Conservation (phyloP, 2,113 vertebrate genomes). For the Corvus moneduloides region DNA sequence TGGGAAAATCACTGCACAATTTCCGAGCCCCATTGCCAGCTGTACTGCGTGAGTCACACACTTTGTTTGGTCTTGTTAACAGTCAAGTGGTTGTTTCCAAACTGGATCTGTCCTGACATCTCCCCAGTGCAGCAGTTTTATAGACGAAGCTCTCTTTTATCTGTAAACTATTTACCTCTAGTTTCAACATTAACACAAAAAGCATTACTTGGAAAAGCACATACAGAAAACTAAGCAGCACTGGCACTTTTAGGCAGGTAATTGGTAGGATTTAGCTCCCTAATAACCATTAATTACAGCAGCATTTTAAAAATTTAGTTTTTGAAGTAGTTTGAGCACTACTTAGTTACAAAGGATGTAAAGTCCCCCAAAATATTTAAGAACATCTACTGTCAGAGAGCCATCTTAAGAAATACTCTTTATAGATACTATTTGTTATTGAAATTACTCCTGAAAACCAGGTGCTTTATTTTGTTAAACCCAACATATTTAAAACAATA, state of each 20-base stretch:
- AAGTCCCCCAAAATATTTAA: background rate
- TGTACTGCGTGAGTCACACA: background rate
- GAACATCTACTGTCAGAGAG: background rate
- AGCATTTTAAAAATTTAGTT: background rate
- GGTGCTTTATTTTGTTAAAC: background rate
- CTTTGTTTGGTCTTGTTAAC: constrained; percentile 11
- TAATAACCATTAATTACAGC: background rate
- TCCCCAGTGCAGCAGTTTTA: background rate
- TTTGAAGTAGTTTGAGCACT: background rate
- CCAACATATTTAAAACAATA: background rate
- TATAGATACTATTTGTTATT: no score
- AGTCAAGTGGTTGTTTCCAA: background rate
- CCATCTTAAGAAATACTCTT: background rate
- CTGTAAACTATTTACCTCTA: background rate
- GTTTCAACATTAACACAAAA: background rate
- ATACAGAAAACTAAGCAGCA: background rate
- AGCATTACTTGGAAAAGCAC: background rate
- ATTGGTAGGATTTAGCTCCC: background rate
- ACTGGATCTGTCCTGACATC: background rate
- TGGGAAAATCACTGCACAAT: constrained; percentile 3
- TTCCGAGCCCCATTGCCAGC: background rate
- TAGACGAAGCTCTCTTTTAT: background rate
- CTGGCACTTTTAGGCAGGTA: background rate
- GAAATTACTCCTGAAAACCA: background rate
- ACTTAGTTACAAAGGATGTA: background rate